These are phyloP conservation scores for Acleris cristana DNA, from an alignment of 2,888 invertebrate genomes.

Conservation along the genomic window DNA sequence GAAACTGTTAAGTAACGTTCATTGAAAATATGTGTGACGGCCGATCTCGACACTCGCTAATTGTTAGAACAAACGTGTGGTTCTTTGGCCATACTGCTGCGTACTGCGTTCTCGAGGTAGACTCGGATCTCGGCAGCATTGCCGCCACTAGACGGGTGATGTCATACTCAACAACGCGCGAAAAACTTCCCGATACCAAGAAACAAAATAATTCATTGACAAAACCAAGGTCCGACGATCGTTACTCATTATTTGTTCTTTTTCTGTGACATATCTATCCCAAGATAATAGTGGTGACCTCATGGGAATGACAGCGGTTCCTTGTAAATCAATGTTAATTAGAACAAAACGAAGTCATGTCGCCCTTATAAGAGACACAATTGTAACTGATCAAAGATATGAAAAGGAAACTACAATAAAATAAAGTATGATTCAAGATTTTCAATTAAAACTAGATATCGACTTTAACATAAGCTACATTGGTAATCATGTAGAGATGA, in stretches of 20 bases:
- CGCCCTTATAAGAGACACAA: too few species aligned
- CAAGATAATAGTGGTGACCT: slow-evolving; percentile 48
- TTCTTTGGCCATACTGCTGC: slow-evolving; percentile 62
- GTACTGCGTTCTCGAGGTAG: slow-evolving; percentile 61
- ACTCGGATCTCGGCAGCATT: slow-evolving; percentile 57
- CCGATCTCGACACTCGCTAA: slow-evolving; percentile 58
- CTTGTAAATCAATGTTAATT: slow-evolving; percentile 24
- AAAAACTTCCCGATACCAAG: slow-evolving; percentile 63
- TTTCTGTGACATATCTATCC: slow-evolving; percentile 43
- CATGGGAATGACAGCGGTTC: slow-evolving; percentile 36
- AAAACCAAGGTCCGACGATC: slow-evolving; percentile 49
- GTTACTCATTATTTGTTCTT: slow-evolving; percentile 55
- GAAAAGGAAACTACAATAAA: not conserved
- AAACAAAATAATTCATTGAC: slow-evolving; percentile 59
- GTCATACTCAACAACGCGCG: slow-evolving; percentile 66
- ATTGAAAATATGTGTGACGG: slow-evolving; percentile 14
- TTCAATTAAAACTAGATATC: too few species aligned
- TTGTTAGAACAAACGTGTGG: slow-evolving; percentile 66
- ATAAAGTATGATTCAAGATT: not conserved
- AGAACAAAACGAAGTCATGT: not conserved
- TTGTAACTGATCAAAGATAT: not conserved
- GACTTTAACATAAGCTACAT: too few species aligned
- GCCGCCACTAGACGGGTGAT: slow-evolving; percentile 66
- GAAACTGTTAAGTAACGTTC: slow-evolving; percentile 14
- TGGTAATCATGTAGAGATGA: too few species aligned